These are phyloP conservation scores for Lordiphosa fenestrarum DNA, from an alignment of 2,888 invertebrate species.

Conservation along the genomic window DNA sequence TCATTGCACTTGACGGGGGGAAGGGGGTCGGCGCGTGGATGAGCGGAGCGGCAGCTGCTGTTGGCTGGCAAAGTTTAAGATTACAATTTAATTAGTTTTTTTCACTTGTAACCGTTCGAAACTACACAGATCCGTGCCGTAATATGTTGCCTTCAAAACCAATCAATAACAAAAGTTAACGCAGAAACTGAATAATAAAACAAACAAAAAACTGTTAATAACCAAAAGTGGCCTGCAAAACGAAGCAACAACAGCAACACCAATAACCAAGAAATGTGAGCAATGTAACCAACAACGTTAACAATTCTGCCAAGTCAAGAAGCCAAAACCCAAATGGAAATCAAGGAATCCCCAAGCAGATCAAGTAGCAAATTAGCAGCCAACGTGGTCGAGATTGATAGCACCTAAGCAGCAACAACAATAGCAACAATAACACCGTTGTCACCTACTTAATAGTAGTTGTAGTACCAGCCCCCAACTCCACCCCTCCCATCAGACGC, in stretches of 20 bases:
- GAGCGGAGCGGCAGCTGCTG: conserved; percentile 31
- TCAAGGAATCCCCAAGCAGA: conserved; percentile 40
- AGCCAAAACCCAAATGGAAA: conserved; percentile 58
- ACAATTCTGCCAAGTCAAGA: conserved; percentile 32
- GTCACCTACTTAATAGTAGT: conserved; percentile 39
- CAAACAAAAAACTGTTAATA: conserved; percentile 25
- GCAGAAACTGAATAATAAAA: conserved; percentile 40
- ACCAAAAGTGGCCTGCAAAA: conserved; percentile 70
- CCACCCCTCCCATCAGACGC: conserved; percentile 9
- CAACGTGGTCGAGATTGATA: conserved; percentile 60
- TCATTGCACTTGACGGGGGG: conserved; percentile 39
- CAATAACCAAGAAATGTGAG: conserved; percentile 59
- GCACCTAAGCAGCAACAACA: conserved; percentile 14
- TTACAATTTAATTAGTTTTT: conserved; percentile 37
- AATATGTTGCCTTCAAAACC: conserved; percentile 62
- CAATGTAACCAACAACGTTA: conserved; percentile 58
- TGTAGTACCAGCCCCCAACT: conserved; percentile 21
- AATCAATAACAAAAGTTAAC: conserved; percentile 59
- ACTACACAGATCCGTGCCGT: conserved; percentile 40
- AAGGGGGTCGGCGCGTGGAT: neutral
- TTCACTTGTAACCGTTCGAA: conserved; percentile 3
- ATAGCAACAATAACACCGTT: neutral
- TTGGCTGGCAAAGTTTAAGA: conserved; percentile 25
- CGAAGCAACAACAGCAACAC: conserved; percentile 41
- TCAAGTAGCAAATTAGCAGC: conserved; percentile 57